Conservation (phyloP, 2,888 invertebrate genomes). For the Amiota minor region DNA sequence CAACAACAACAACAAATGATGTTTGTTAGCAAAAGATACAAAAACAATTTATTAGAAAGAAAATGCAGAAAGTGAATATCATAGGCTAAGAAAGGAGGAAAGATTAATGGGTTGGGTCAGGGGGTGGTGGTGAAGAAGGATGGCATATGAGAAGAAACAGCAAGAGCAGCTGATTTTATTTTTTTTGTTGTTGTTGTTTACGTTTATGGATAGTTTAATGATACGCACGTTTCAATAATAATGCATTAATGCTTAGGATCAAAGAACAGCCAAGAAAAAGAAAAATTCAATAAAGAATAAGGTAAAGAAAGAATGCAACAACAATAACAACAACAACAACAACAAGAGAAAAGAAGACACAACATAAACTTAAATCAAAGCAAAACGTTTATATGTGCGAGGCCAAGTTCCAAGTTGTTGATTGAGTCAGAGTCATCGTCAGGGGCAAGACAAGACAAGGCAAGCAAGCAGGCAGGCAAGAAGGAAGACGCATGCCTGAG, state of each 20-base stretch:
- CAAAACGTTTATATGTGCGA: conserved; percentile 21
- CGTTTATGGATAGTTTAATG: conserved; percentile 50
- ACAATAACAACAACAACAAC: too few species aligned
- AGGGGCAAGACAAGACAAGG: too few species aligned
- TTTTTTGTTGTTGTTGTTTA: too few species aligned
- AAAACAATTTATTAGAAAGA: conserved; percentile 53
- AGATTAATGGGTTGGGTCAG: too few species aligned
- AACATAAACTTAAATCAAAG: neutral
- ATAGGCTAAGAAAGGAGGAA: conserved; percentile 31
- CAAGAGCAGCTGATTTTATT: conserved; percentile 58
- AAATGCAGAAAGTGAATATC: conserved; percentile 42
- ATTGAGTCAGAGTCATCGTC: too few species aligned
- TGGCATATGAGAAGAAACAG: conserved; percentile 40
- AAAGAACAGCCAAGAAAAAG: conserved; percentile 14
- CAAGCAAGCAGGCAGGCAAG: too few species aligned
- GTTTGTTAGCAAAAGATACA: conserved; percentile 26
- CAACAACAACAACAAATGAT: conserved; percentile 33
- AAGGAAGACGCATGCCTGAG: too few species aligned
- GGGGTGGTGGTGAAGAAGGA: conserved; percentile 7
- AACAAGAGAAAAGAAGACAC: conserved; percentile 5
- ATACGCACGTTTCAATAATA: conserved; percentile 62
- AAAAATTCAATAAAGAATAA: neutral
- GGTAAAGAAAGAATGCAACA: neutral
- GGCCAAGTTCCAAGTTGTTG: conserved; percentile 18
- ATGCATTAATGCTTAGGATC: conserved; percentile 32